Base-by-base conservation (phyloP, 2,797 vertebrate genomes). In the Brachyalestes nurse region DNA sequence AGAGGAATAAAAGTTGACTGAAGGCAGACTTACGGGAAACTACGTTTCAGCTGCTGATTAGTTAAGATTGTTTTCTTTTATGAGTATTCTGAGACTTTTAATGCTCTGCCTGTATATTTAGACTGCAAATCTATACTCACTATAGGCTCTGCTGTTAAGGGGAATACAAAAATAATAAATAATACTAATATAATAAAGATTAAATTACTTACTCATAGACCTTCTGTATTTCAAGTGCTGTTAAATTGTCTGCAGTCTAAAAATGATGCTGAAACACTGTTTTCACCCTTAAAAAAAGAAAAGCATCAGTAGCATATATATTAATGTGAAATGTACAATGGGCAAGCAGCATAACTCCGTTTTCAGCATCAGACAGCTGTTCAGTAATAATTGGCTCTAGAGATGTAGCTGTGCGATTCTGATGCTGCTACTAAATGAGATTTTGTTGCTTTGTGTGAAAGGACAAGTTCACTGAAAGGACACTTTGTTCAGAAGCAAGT, bases 331-430 rank as follows among this genome's bases (percentile, higher is more conserved):
- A 21, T 21, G 1, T 64, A 6, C 38, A 28, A 2, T 21, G 6
- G 65, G 40, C 65, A 21, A 72, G 58, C 16, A 53, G 58, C 55
- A 34, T 2, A 5, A 47, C 53, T 67, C 40, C 9, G 40, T 16
- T 81, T 25, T 69, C 79, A 60, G 23, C 19, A 21, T 62, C 75
- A 72, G 49, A 66, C 75, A 73, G 75, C 61, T 61, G 51, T 64
- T 58, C n/a, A 58, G 25, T n/a, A 62, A 74, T 58, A 62, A 67
- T 77, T 25, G 53, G 25, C 42, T 23, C 23, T 13, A 70, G 23
- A 55, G 17, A 78, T 45, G 60, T 47, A 77, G 67, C 38, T 17
- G 61, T 53, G 57, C 66, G 40, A 73, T 60, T 61, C 58, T 61
- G 21, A 25, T 13, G 21, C 58, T 61, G 12, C 58, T 25, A 12